Base-by-base conservation (phyloP, 2,888 invertebrate species). In the Pollenia griseotomentosa region DNA sequence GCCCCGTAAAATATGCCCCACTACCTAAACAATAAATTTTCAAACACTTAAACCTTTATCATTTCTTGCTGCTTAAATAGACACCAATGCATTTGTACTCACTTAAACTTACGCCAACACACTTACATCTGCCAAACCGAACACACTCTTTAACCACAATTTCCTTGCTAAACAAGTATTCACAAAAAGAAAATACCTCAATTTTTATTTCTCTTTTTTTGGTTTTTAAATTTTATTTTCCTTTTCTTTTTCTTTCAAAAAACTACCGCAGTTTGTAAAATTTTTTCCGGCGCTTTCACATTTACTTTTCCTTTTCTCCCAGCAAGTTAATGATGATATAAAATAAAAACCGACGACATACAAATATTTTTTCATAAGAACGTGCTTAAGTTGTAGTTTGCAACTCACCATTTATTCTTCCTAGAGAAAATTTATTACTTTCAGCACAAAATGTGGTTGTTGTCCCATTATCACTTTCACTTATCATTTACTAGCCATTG, bases 331-430 rank as follows among this genome's bases (percentile, higher is more conserved):
- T 65, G 40, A 53, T 33, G 12, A 2, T 40, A 14, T n/a, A 14
- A 59, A 61, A 16, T 48, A 57, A 55, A 19, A 65, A 68, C 77
- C 59, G 23, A 59, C 70, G 61, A 23, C 16, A 79, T 51, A 63
- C 66, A 61, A 71, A 77, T 81, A 61, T 46, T 4, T 74, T 42
- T 73, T 66, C 23, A 12, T 70, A 68, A 78, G 55, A 68, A 84
- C 87, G 87, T 87, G 87, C 81, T 87, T 78, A 87, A 87, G 87
- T 81, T 84, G 87, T 68, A 78, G 55, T 82, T 87, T 59, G 33
- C 63, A 81, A 81, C 81, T 78, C 78, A 14, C 16, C 53, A 55
- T 70, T 73, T 65, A 44, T 55, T 80, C 33, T 6, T n/a, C 51
- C 53, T 48, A 51, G 46, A 12, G 70, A 33, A 44, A 51, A 48